phyloP scores from a whole-genome alignment of 2,888 invertebrate genomes.

The Sesia apiformis region DNA sequence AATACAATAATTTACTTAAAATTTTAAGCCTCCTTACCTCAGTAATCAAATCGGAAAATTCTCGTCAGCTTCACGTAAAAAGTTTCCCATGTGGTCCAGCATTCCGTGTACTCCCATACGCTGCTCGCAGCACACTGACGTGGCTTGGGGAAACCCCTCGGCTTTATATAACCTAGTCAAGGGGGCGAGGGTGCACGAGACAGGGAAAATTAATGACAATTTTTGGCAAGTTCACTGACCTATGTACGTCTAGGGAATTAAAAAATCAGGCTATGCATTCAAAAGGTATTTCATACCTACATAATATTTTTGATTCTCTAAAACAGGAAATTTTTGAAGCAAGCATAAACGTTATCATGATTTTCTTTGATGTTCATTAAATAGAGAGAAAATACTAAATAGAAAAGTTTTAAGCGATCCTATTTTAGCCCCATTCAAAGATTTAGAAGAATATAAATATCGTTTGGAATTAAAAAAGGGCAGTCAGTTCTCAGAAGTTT shows the following conservation, averaged over 20 bases:
- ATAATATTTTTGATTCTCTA: too few relatives aligned
- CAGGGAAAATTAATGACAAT: not conserved
- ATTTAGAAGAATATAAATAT: too few relatives aligned
- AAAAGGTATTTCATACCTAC: too few relatives aligned
- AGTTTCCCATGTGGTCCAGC: constrained; percentile 32
- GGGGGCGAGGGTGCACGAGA: not conserved
- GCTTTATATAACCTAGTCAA: constrained; percentile 37
- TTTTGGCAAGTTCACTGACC: not conserved
- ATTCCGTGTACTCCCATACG: constrained; percentile 18
- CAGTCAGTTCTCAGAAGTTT: too few relatives aligned
- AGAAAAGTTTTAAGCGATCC: too few relatives aligned
- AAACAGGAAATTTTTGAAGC: too few relatives aligned
- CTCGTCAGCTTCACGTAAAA: constrained; percentile 49
- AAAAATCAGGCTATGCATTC: not conserved
- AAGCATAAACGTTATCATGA: too few relatives aligned
- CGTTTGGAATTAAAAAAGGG: too few relatives aligned
- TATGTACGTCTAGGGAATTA: not conserved
- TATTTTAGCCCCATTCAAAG: too few relatives aligned
- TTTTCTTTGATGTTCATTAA: too few relatives aligned
- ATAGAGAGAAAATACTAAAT: too few relatives aligned
- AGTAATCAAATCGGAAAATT: constrained; percentile 45
- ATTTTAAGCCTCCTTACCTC: constrained; percentile 23
- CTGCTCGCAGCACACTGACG: constrained; percentile 22
- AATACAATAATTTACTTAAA: too few relatives aligned
- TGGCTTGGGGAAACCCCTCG: constrained; percentile 32